phyloP scores from a whole-genome alignment of 2,113 vertebrate genomes.

The Anas platyrhynchos region DNA sequence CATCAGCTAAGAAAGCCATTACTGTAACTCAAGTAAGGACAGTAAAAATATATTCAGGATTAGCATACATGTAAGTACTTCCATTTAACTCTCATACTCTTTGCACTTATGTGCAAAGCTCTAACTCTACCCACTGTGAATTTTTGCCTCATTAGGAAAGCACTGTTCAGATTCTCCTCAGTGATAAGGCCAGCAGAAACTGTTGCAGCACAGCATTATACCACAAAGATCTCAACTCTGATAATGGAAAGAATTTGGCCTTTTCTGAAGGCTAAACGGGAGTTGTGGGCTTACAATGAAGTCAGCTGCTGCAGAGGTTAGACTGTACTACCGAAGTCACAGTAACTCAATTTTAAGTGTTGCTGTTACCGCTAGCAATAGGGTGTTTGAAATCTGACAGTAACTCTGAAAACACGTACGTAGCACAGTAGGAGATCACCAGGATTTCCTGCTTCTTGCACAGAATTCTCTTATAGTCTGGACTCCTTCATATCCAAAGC shows the following conservation, averaged over 20 bases:
- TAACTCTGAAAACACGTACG: background rate
- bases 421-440: background rate
- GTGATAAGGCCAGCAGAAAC: background rate
- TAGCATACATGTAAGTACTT: background rate
- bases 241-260: background rate
- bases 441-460: background rate
- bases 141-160: constrained; percentile 7
- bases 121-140: background rate
- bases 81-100: background rate
- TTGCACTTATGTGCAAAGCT: background rate
- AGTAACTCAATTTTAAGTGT: background rate
- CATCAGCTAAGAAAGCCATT: constrained; percentile 35
- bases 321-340: background rate
- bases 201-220: background rate
- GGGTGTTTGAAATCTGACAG: background rate
- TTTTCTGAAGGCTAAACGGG: background rate
- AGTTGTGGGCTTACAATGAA: background rate
- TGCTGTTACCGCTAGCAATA: background rate
- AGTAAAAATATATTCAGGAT: constrained; percentile 37
- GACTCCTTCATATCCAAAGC: background rate
- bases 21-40: constrained; percentile 38
- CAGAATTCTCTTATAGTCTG: background rate
- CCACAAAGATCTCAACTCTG: background rate
- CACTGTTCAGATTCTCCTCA: background rate
- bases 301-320: background rate